phyloP scores from a whole-genome alignment of 2,113 vertebrate genomes.

The Ariopsis seemanni region DNA sequence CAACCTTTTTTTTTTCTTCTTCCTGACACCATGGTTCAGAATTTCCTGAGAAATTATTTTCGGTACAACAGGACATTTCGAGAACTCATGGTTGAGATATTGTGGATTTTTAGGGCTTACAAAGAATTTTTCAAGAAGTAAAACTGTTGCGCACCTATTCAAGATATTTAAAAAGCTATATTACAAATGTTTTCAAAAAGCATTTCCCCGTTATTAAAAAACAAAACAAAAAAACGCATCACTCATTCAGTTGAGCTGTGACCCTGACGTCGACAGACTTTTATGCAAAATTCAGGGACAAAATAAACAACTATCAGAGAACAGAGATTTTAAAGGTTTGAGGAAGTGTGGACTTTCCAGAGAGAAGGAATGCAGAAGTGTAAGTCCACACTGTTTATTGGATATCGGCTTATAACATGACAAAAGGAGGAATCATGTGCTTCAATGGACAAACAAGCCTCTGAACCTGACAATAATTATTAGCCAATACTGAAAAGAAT shows the following conservation, averaged over 20 bases:
- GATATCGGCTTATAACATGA: background rate
- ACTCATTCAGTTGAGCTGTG: background rate
- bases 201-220: background rate
- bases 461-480: background rate
- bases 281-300: background rate
- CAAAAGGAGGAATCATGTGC: background rate
- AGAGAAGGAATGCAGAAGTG: background rate
- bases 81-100: background rate
- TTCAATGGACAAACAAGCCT: background rate
- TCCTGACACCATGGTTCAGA: background rate
- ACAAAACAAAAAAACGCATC: too few species aligned
- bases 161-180: background rate
- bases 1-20: too few species aligned
- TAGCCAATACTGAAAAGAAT: background rate
- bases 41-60: background rate
- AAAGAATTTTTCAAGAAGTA: background rate
- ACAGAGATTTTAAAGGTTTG: background rate
- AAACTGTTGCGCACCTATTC: too few species aligned
- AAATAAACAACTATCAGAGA: background rate
- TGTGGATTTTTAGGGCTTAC: background rate
- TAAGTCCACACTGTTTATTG: background rate
- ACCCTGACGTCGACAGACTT: background rate
- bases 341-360: constrained; percentile 28
- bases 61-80: background rate
- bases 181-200: background rate